Base-by-base conservation (phyloP, 2,113 vertebrate species). In the Sclerurus mexicanus region DNA sequence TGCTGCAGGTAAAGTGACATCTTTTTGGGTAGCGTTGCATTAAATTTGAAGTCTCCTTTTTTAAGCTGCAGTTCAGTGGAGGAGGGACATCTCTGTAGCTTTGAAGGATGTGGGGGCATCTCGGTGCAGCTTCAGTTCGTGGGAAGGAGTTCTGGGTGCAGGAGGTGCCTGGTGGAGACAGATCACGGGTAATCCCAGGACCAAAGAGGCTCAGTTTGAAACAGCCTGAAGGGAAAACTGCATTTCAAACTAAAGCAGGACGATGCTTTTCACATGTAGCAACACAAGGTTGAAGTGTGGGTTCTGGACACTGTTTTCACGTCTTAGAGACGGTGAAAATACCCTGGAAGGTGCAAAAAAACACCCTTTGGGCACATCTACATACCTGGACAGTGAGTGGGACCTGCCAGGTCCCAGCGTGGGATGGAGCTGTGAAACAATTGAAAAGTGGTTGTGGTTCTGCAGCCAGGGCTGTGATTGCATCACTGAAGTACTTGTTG, bases 401-500 rank as follows among this genome's bases (percentile, higher is more conserved):
- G 37, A 62, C 14, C 49, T 44, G 6, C 0, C 2, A 12, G 8
- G 88, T 33, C 1, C 31, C 14, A 3, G 1, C 74, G 55, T 74
- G 52, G 35, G 67, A 3, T 28, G 35, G 4, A 30, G n/a, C 22
- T 14, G 2, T 24, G 91, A 58, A 40, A 24, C 63, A 53, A 3
- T 16, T 50, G 50, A 27, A 4, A 6, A 40, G 82, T 49, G 81
- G 50, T 35, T 62, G n/a, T 4, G 35, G 90, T 27, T 58, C 81
- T 94, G 71, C 71, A 85, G 56, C 3, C 47, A 28, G 73, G 6
- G 6, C 78, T 71, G 39, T 6, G 40, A 17, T 76, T 76, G 50
- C 35, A 23, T 67, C 56, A 5, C 6, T 20, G 3, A 5, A 39
- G 13, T 28, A 2, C 28, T 64, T 23, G 14, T 1, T 35, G 62